Evolutionary conservation across 2,888 invertebrate genomes (phyloP).

Genomic region (Bimastos eiseni): DNA sequence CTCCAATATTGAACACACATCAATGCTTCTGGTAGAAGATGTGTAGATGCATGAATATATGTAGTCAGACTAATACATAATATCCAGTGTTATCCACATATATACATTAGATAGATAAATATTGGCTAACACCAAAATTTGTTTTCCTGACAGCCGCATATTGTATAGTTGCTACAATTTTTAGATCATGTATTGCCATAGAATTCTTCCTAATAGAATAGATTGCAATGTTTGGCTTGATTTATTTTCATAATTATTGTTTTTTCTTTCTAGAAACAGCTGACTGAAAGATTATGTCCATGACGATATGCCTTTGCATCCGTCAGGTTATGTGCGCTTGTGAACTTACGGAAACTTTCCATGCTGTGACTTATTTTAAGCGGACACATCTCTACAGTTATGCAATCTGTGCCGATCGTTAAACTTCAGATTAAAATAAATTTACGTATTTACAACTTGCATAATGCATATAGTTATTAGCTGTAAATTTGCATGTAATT

Average conservation of each 20-base stretch:
- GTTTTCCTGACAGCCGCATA: no score
- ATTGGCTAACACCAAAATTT: no score
- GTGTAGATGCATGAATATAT: no score
- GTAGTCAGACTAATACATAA: no score
- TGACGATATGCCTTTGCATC: neutral
- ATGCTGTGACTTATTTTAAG: conserved; percentile 13
- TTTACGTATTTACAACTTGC: conserved; percentile 3
- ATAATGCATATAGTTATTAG: neutral
- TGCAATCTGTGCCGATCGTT: conserved; percentile 13
- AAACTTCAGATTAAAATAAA: conserved; percentile 13
- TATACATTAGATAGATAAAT: no score
- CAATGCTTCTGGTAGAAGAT: no score
- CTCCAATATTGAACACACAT: no score
- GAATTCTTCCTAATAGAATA: neutral
- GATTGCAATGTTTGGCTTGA: neutral
- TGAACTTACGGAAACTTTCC: neutral
- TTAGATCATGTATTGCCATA: no score
- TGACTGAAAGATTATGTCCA: neutral
- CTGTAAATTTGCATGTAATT: neutral
- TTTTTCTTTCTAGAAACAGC: neutral
- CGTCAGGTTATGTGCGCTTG: neutral
- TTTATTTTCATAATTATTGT: neutral
- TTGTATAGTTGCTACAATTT: no score
- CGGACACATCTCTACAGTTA: conserved; percentile 5
- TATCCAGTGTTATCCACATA: no score